Percentiles rank a stretch among this genome's conserved stretches.
phyloP scores from a whole-genome alignment of 2,888 invertebrate species.

The Nemotelus pantherinus region DNA sequence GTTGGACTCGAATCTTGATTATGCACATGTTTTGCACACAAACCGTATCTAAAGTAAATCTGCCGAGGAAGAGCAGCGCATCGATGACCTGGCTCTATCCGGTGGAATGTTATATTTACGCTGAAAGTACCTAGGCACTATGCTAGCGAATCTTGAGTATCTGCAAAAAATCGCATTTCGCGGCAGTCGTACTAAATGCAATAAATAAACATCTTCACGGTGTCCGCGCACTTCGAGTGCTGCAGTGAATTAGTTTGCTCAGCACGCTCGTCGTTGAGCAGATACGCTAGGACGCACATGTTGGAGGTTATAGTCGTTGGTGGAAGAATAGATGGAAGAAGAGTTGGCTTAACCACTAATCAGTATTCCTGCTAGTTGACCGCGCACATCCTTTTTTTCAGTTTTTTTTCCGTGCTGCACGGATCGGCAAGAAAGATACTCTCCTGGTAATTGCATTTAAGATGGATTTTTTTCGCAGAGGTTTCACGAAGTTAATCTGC shows the following conservation, averaged over 20 bases:
- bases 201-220: constrained; percentile 42
- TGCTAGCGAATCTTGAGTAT: too few relatives aligned
- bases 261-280: neutral
- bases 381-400: too few relatives aligned
- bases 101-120: neutral
- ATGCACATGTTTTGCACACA: constrained; percentile 6
- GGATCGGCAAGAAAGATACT: too few relatives aligned
- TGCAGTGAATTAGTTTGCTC: neutral
- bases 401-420: too few relatives aligned
- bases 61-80: neutral
- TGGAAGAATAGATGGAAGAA: neutral
- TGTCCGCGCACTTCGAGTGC: constrained; percentile 27
- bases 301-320: too few relatives aligned
- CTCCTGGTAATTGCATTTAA: too few relatives aligned
- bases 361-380: neutral
- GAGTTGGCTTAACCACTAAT: neutral
- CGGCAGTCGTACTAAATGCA: constrained; percentile 17
- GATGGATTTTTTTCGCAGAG: too few relatives aligned
- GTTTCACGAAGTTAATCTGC: too few relatives aligned
- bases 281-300: constrained; percentile 3
- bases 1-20: neutral
- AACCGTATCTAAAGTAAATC: neutral
- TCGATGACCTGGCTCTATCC: neutral
- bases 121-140: neutral
- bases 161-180: constrained; percentile 27